phyloP scores from a whole-genome alignment of 2,797 vertebrate species.

The Aldrovandia affinis region DNA sequence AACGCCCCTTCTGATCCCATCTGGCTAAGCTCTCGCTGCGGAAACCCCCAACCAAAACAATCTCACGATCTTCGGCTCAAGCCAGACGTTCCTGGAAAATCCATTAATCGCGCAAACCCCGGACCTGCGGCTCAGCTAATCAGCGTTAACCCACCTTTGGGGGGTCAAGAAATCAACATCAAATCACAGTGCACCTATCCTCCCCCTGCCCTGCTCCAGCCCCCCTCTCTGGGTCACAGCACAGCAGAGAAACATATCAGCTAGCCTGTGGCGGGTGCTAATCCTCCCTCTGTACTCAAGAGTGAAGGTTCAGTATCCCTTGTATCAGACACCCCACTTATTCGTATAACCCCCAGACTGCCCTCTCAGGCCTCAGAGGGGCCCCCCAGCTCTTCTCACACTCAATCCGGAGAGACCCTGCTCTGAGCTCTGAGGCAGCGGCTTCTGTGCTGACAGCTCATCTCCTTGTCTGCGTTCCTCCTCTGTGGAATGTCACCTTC shows the following conservation, averaged over 20 bases:
- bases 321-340: not conserved
- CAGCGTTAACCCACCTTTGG: conserved; percentile 60
- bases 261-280: not conserved
- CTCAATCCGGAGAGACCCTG: not conserved
- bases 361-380: not conserved
- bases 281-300: not conserved
- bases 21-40: conserved; percentile 30
- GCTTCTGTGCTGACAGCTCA: not conserved
- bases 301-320: not conserved
- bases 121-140: conserved; percentile 56
- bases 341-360: not conserved
- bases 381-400: not conserved
- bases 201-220: conserved; percentile 44
- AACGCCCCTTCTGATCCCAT: conserved; percentile 12
- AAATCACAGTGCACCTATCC: conserved; percentile 46
- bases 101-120: conserved; percentile 49
- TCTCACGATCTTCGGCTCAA: conserved; percentile 46
- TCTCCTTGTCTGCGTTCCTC: not conserved
- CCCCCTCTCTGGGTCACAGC: not conserved
- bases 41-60: conserved; percentile 41
- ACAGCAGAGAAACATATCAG: not conserved
- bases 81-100: conserved; percentile 54
- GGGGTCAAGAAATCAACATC: conserved; percentile 59
- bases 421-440: not conserved
- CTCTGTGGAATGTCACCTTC: not conserved